Percentiles rank a stretch among this genome's conserved stretches.
Conservation (phyloP, 2,113 vertebrate species). For the Oxygymnocypris stewartii region DNA sequence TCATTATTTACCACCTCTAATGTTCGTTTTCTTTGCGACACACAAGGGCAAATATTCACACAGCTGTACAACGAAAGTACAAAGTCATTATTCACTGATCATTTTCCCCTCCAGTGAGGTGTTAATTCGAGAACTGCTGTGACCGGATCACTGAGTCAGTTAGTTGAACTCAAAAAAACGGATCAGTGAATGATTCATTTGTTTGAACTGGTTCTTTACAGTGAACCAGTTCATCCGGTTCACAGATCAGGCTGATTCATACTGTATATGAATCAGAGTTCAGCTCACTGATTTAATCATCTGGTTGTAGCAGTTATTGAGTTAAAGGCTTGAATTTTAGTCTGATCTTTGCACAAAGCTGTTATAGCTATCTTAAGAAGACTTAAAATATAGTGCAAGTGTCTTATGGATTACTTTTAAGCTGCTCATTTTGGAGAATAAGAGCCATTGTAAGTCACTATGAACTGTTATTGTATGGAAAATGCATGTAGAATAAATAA, state of each 20-base stretch:
- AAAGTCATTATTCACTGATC: background rate
- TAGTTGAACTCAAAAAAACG: background rate
- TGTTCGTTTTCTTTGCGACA: background rate
- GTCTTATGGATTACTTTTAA: background rate
- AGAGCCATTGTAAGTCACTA: background rate
- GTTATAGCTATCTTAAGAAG: background rate
- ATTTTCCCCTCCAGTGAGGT: conserved; percentile 13
- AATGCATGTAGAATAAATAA: background rate
- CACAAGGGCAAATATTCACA: background rate
- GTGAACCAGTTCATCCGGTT: background rate
- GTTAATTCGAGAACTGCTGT: background rate
- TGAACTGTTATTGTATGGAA: background rate
- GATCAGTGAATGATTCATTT: background rate
- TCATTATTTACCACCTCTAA: background rate
- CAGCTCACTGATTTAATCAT: background rate
- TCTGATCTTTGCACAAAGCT: too few relatives aligned
- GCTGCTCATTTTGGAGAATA: background rate
- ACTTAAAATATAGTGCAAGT: background rate
- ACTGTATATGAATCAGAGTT: background rate
- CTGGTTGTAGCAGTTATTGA: background rate
- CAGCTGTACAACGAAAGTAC: background rate
- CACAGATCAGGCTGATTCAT: background rate
- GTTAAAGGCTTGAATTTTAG: background rate
- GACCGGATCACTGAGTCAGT: background rate
- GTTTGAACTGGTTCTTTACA: conserved; percentile 1